A percentile compares a stretch with the other conserved stretches of the same genome.
Conservation (phyloP, 2,113 vertebrate genomes). For the Cephalopholis sonnerati region DNA sequence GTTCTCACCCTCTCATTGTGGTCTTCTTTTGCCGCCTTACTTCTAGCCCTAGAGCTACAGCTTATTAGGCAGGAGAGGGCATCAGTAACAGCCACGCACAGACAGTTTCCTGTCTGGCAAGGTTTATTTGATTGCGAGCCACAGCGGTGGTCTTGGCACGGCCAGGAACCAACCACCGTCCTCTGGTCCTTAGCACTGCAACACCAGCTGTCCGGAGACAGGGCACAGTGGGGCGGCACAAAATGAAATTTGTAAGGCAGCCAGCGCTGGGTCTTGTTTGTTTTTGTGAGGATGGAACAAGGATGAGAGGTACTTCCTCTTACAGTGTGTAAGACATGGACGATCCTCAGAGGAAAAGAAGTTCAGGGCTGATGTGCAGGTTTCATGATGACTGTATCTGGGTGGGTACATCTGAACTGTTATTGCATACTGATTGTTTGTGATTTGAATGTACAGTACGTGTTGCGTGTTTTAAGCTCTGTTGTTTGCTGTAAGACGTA, state of each 20-base stretch:
- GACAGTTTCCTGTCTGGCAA: conserved; percentile 49
- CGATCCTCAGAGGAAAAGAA: conserved; percentile 21
- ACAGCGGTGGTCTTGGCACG: conserved; percentile 62
- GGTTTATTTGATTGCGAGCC: conserved; percentile 46
- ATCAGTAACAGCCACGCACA: conserved; percentile 24
- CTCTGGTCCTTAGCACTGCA: conserved; percentile 60
- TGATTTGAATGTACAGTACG: not conserved
- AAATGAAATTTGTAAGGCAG: conserved; percentile 65
- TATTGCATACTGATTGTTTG: not conserved
- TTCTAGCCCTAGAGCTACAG: not conserved
- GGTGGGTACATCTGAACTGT: conserved; percentile 50
- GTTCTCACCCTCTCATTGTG: not conserved
- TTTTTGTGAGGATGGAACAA: conserved; percentile 25
- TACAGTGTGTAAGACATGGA: conserved; percentile 39
- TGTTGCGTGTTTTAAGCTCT: not conserved
- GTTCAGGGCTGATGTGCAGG: conserved; percentile 29
- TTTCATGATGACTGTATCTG: conserved; percentile 30
- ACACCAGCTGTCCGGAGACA: conserved; percentile 77
- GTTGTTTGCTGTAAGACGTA: not conserved
- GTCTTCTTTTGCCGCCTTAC: not conserved
- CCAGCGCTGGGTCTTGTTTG: conserved; percentile 20
- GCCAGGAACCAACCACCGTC: conserved; percentile 57
- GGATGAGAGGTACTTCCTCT: conserved; percentile 21
- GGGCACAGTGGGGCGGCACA: conserved; percentile 57
- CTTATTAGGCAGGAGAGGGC: conserved; percentile 37